Conservation (phyloP, 2,888 invertebrate species). For the Marronus borbonicus region DNA sequence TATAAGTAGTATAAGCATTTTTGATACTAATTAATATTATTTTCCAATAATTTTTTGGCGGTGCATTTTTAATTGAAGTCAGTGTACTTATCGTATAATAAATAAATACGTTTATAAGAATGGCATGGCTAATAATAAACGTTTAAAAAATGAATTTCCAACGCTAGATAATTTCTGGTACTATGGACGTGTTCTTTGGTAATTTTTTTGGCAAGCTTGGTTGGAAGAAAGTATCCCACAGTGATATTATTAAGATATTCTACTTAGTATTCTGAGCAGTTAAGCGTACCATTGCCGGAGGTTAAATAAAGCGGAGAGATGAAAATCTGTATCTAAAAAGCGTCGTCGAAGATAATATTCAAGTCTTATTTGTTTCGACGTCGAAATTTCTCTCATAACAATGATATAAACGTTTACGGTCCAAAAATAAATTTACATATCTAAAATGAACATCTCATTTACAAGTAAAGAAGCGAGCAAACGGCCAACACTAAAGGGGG, state of each 20-base stretch:
- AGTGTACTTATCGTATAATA: no score
- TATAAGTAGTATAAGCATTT: no score
- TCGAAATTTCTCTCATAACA: constrained; percentile 28
- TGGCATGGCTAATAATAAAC: no score
- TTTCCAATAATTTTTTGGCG: no score
- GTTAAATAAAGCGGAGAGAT: neutral
- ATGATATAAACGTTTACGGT: constrained; percentile 40
- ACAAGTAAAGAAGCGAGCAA: constrained; percentile 48
- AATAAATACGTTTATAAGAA: no score
- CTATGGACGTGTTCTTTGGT: no score
- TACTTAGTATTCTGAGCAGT: constrained; percentile 1
- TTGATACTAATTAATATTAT: no score
- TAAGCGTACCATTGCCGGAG: constrained; percentile 13
- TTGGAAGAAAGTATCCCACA: neutral
- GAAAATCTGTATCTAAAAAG: constrained; percentile 14
- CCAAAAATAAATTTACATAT: constrained; percentile 57
- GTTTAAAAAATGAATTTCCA: no score
- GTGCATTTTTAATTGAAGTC: no score
- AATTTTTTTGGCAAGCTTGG: no score
- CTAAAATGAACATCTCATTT: constrained; percentile 60
- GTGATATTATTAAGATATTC: neutral
- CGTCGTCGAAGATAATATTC: constrained; percentile 38
- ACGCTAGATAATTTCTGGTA: no score
- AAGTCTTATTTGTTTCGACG: constrained; percentile 34
- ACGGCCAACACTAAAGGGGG: constrained; percentile 11